Evolutionary conservation across 2,113 vertebrate species (phyloP), one percentile per base, ranked within the genome.

Genomic region (Garra rufa): DNA sequence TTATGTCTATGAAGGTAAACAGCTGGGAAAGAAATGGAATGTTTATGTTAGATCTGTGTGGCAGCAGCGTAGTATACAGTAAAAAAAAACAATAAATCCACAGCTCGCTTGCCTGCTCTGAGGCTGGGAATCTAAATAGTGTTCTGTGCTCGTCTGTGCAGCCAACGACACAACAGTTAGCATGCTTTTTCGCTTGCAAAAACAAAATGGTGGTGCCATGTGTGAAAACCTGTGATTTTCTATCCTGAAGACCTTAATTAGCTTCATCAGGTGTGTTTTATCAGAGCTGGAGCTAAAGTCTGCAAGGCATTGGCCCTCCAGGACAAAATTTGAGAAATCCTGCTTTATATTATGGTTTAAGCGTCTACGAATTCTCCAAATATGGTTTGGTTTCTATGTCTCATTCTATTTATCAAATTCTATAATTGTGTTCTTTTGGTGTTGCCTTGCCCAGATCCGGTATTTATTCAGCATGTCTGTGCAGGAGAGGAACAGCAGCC

Each of bases 401-500:
- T 63, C 52, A 84, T 77, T 78, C 52, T 69, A n/a, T 59, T 79
- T 41, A 46, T 75, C 65, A 80, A 38, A 50, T 5, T 77, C 52
- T 77, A 46, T 46, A 30, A 44, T 82, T 55, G 26, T 78, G 69
- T 83, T 75, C 38, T 24, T 65, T 34, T 55, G 41, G 83, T 65
- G 44, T 84, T 67, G 65, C 82, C 76, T 61, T 83, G 70, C 75
- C 75, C 81, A 85, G 70, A 83, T 82, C 86, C 75, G 70, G 41
- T 87, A 87, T 87, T 77, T 86, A 82, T 78, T 59, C 48, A 78
- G 28, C 50, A 81, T 82, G 85, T 61, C 48, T 85, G 52, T 83
- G 67, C 59, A 41, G 55, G 65, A 50, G 85, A 76, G 74, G 57
- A 85, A 82, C 55, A 81, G 75, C 85, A 76, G 80, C 85, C 52